Base-by-base conservation (phyloP, 2,888 invertebrate species). In the Ichneumon xanthorius region DNA sequence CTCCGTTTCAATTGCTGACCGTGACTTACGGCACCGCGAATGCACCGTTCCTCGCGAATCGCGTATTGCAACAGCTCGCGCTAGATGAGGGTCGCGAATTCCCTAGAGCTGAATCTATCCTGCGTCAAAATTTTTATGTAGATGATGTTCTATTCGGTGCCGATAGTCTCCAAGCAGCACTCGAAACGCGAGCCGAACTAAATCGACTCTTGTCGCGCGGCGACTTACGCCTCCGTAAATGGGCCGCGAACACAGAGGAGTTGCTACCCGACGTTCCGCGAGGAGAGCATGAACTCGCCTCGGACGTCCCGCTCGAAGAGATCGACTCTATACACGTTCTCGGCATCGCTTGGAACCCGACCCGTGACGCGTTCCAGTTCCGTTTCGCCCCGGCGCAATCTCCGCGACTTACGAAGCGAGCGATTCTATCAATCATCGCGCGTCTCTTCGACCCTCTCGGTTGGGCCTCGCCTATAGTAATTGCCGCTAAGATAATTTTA, bases 1-100 rank as follows among this genome's bases (percentile, higher is more conserved):
- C 45, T 45, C 11, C 45, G 14, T 45, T 80, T 48, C 48, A 84
- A 6, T 71, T 88, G 0, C 81, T 85, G 53, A 88, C 86, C 16
- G 89, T 90, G 26, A 91, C 87, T 0, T 89, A 89, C 63, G 88
- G 90, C 2, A 86, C 84, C 0, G 82, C 88, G 4, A 72, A 86
- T 11, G 88, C 88, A 5, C 88, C 90, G 1, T 91, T 78, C 75
- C 55, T 88, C 7, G 87, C 90, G 0, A 85, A 86, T 0, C 45
- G 88, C 16, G 83, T 84, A 7, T 48, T 90, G 6, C 76, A 86
- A 7, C 86, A 90, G 63, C 68, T 90, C 14, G 88, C 88, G 4
- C 9, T 0, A 6, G 30, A 22, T 4, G 9, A 75, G 3, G 85
- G 48, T 4, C 19, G n/a, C 2, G 9, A 67, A 4, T 67, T 33